A percentile compares a stretch with the other conserved stretches of the same genome.
phyloP scores from a whole-genome alignment of 2,797 vertebrate species.

The Acridotheres tristis region DNA sequence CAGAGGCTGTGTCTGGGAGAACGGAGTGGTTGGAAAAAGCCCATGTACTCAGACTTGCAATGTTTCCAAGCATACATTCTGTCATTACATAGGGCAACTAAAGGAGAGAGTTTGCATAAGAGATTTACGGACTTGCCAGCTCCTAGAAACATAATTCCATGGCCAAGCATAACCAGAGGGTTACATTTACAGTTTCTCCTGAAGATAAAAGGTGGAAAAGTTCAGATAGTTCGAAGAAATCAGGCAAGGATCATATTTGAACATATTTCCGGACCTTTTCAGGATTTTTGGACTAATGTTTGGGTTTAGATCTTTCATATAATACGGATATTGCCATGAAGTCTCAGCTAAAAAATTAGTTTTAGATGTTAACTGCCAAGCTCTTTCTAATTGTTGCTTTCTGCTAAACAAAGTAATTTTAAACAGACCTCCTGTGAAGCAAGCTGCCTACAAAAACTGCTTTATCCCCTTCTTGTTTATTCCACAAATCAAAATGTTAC shows the following conservation, averaged over 20 bases:
- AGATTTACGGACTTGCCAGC: not conserved
- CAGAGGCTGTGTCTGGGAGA: not conserved
- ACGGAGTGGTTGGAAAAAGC: not conserved
- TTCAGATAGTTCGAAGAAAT: not conserved
- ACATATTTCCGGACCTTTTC: not conserved
- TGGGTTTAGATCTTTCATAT: not conserved
- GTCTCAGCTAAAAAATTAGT: not conserved
- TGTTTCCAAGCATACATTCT: not conserved
- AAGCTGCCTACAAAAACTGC: not conserved
- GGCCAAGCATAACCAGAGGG: not conserved
- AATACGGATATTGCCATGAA: not conserved
- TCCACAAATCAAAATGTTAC: not conserved
- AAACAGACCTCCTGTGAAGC: not conserved
- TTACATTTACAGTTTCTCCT: not conserved
- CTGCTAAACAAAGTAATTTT: slow-evolving; percentile 4
- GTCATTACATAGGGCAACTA: not conserved
- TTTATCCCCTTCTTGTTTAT: not conserved
- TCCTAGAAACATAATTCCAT: not conserved
- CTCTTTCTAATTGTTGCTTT: not conserved
- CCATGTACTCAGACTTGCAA: not conserved
- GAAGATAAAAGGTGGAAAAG: not conserved
- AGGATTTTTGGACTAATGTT: not conserved
- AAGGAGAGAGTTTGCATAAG: not conserved
- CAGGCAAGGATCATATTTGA: not conserved
- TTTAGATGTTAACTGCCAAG: not conserved